phyloP scores from a whole-genome alignment of 2,888 invertebrate species.

The Pseudococcus longispinus region DNA sequence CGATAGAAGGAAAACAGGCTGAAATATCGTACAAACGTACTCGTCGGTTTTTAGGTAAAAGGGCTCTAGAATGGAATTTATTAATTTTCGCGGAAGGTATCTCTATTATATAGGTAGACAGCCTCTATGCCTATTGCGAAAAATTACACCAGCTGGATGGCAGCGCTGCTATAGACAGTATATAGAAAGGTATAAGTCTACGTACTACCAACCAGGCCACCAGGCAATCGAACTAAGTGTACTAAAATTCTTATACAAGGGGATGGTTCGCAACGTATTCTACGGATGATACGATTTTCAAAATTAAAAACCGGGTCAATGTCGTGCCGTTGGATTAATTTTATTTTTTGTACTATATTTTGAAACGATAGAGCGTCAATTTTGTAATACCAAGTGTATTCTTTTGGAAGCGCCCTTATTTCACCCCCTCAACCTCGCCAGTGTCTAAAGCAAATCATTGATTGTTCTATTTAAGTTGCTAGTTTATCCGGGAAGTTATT shows the following conservation, averaged over 20 bases:
- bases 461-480: neutral
- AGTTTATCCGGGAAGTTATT: neutral
- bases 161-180: neutral
- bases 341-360: neutral
- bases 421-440: neutral
- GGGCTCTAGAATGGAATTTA: neutral
- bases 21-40: neutral
- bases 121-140: neutral
- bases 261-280: too few species aligned
- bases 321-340: neutral
- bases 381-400: neutral
- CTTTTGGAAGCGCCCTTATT: neutral
- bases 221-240: neutral
- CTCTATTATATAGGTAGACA: neutral
- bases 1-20: neutral
- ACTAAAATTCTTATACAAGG: neutral
- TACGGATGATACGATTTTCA: neutral
- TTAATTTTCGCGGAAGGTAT: neutral
- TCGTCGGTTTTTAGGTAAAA: neutral
- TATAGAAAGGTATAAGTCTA: neutral
- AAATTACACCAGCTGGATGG: neutral
- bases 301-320: slow-evolving; percentile 3
- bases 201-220: neutral
- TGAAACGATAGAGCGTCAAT: neutral
- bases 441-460: neutral